Evolutionary conservation across 35 echinoderm and acorn worm genomes (phyloP).

Genomic region (Amphiura filiformis): DNA sequence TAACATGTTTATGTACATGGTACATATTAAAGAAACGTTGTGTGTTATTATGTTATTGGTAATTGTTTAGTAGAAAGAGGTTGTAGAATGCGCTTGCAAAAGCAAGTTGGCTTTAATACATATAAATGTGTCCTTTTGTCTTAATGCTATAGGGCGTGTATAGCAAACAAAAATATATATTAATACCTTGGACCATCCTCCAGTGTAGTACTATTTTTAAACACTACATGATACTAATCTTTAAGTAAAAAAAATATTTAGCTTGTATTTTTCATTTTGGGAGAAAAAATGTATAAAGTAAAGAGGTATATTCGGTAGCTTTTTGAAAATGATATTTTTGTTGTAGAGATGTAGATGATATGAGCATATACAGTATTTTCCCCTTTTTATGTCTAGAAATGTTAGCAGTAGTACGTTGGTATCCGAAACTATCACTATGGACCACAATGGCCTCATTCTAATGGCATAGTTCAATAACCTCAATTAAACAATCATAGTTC

Average conservation of each 20-base stretch:
- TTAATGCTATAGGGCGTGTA: neutral
- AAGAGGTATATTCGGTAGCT: neutral
- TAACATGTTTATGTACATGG: slow-evolving; percentile 2
- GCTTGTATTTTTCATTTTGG: slow-evolving; percentile 2
- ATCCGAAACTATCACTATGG: no score
- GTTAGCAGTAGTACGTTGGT: neutral
- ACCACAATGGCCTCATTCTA: no score
- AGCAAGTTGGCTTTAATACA: neutral
- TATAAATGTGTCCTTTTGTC: neutral
- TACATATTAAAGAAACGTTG: neutral
- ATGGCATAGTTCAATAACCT: no score
- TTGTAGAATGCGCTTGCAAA: neutral
- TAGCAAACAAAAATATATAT: neutral
- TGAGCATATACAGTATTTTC: neutral
- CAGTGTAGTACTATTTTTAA: slow-evolving; percentile 4
- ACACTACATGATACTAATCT: slow-evolving; percentile 11
- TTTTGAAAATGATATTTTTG: neutral
- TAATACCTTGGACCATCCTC: neutral
- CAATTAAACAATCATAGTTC: no score
- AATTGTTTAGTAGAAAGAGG: neutral
- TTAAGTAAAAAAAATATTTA: neutral
- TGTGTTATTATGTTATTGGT: slow-evolving; percentile 3
- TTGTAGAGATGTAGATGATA: neutral
- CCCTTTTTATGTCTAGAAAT: neutral
- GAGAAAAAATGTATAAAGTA: neutral